Conservation (phyloP, 2,888 invertebrate genomes). For the Drosophila maculinotata region DNA sequence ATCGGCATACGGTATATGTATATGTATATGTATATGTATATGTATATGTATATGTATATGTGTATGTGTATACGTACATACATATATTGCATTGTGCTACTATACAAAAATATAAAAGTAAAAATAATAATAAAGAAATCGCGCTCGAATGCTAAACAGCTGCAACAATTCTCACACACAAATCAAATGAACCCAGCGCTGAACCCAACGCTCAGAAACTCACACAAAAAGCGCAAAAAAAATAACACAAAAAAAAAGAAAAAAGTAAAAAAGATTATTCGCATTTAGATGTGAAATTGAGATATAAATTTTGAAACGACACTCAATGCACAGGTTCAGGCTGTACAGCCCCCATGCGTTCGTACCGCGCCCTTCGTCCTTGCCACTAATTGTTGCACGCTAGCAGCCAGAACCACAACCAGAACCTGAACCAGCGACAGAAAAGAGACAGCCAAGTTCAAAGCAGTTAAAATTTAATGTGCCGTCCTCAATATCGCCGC, state of each 20-base stretch:
- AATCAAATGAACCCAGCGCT: slow-evolving; percentile 69
- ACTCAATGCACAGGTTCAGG: slow-evolving; percentile 46
- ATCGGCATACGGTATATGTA: slow-evolving; percentile 29
- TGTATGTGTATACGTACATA: not conserved
- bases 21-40: not conserved
- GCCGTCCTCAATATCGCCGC: slow-evolving; percentile 5
- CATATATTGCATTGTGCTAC: not conserved
- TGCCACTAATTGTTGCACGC: slow-evolving; percentile 47
- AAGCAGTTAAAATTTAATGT: slow-evolving; percentile 62
- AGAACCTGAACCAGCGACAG: not conserved
- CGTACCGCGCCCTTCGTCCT: not conserved
- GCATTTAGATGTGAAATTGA: slow-evolving; percentile 81
- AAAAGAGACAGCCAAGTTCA: slow-evolving; percentile 43
- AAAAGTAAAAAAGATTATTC: slow-evolving; percentile 69
- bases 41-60: not conserved
- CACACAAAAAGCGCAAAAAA: slow-evolving; percentile 10
- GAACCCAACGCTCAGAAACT: slow-evolving; percentile 42
- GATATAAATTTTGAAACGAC: slow-evolving; percentile 80
- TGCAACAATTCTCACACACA: slow-evolving; percentile 75
- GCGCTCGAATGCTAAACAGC: slow-evolving; percentile 72
- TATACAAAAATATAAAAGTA: slow-evolving; percentile 29
- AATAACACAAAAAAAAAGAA: slow-evolving; percentile 2
- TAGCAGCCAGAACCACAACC: slow-evolving; percentile 9
- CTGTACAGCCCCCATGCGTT: slow-evolving; percentile 14
- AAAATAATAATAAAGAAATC: slow-evolving; percentile 53